Percentiles rank a stretch among this genome's conserved stretches.
These are phyloP conservation scores for Promerops cafer DNA, from an alignment of 2,113 vertebrate species.

Conservation along the genomic window DNA sequence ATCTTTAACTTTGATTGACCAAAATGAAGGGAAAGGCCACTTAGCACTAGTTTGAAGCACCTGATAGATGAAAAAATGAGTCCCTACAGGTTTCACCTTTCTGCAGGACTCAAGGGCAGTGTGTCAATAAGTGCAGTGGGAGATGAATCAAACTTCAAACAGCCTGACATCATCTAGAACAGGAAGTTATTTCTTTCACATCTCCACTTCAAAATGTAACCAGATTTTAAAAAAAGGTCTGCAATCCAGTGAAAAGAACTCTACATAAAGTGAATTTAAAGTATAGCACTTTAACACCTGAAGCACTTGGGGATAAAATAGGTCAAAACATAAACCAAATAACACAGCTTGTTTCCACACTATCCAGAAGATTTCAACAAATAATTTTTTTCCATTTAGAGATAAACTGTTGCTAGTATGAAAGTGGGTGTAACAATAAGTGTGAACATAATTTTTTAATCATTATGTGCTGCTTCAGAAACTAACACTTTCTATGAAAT, in stretches of 20 bases:
- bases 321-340: not conserved
- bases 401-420: not conserved
- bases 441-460: not conserved
- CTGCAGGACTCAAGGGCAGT: not conserved
- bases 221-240: not conserved
- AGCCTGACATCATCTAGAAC: not conserved
- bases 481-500: not conserved
- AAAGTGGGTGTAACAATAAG: not conserved
- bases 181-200: not conserved
- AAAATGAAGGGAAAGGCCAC: not conserved
- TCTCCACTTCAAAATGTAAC: not conserved
- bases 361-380: not conserved
- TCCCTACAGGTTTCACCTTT: not conserved
- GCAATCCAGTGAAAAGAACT: not conserved
- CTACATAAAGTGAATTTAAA: not conserved
- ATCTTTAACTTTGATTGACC: not conserved
- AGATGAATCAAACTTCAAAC: not conserved
- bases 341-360: not conserved
- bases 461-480: not conserved
- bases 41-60: not conserved
- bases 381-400: not conserved
- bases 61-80: rapidly evolving
- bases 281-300: not conserved
- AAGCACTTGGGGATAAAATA: not conserved
- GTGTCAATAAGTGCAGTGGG: not conserved